Evolutionary conservation across 2,113 vertebrate genomes (phyloP).

Genomic region (Ceratotherium simum): DNA sequence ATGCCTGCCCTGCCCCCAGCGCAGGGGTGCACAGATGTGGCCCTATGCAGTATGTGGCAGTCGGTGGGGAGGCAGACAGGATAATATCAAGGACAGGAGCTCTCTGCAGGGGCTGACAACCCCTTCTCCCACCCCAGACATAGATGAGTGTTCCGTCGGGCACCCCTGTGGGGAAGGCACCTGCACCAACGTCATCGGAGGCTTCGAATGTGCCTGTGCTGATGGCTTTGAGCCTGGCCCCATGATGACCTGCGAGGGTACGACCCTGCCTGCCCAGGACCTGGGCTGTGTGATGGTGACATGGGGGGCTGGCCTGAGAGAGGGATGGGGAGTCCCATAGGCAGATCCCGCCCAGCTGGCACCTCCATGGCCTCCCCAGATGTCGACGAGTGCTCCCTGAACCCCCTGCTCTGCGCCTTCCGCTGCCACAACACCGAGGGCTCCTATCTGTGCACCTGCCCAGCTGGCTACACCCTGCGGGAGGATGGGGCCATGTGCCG

Average conservation of each 20-base stretch:
- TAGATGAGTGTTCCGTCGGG: constrained; percentile 94
- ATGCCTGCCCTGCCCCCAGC: background rate
- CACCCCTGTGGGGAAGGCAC: constrained; percentile 96
- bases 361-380: constrained; percentile 84
- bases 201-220: constrained; percentile 94
- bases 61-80: background rate
- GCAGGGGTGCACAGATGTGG: background rate
- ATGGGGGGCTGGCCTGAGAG: too few species aligned
- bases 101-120: background rate
- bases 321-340: rapidly evolving
- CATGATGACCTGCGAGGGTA: constrained; percentile 97
- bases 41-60: background rate
- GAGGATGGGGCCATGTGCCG: constrained; percentile 96
- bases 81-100: background rate
- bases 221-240: constrained; percentile 96
- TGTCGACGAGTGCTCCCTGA: constrained; percentile 94
- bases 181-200: constrained; percentile 95
- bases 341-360: background rate
- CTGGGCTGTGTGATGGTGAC: rapidly evolving
- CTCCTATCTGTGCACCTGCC: constrained; percentile 96
- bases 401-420: constrained; percentile 97
- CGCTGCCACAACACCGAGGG: constrained; percentile 96
- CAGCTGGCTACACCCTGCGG: constrained; percentile 92
- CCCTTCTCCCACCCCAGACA: constrained; percentile 86
- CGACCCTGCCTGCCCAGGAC: background rate